Percentiles rank a stretch among this genome's conserved stretches.
These are phyloP conservation scores for Bradynema listronoti DNA, from an alignment of 1,140 invertebrate species.

Conservation along the genomic window DNA sequence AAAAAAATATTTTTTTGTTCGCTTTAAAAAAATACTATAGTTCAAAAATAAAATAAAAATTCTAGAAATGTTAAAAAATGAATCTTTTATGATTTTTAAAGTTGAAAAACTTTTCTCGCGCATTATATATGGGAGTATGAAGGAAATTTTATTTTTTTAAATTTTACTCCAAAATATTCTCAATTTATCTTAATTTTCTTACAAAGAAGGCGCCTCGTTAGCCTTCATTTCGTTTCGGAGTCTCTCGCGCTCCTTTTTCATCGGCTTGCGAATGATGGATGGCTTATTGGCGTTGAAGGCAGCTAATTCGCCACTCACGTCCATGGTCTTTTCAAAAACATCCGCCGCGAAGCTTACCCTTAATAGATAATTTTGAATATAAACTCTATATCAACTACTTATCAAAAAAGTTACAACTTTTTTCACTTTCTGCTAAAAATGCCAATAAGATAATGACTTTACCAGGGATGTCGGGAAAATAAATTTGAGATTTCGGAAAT, in stretches of 20 bases:
- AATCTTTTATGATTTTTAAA: too few relatives aligned
- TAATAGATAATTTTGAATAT: too few relatives aligned
- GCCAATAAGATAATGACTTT: not conserved
- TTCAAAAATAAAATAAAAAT: too few relatives aligned
- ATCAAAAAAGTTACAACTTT: not conserved
- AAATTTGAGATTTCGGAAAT: too few relatives aligned
- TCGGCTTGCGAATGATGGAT: conserved; percentile 55
- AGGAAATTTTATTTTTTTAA: too few relatives aligned
- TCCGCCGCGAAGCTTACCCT: conserved; percentile 56
- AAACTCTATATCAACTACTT: not conserved
- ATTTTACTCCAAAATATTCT: too few relatives aligned
- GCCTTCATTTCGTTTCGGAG: conserved; percentile 40
- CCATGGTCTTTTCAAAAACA: conserved; percentile 48
- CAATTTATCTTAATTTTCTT: conserved; percentile 5
- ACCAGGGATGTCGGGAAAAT: not conserved
- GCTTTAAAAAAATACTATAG: too few relatives aligned
- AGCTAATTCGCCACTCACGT: conserved; percentile 19
- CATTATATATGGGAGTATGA: too few relatives aligned
- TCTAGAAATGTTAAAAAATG: too few relatives aligned
- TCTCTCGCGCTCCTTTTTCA: conserved; percentile 51
- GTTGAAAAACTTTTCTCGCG: too few relatives aligned
- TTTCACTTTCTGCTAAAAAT: not conserved
- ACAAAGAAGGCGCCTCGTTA: conserved; percentile 56
- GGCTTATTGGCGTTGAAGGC: too few relatives aligned
- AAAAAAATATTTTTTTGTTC: too few relatives aligned